A percentile compares a stretch with the other conserved stretches of the same genome.
Evolutionary conservation across 2,888 invertebrate genomes (phyloP).

Genomic region (Scaeva pyrastri): DNA sequence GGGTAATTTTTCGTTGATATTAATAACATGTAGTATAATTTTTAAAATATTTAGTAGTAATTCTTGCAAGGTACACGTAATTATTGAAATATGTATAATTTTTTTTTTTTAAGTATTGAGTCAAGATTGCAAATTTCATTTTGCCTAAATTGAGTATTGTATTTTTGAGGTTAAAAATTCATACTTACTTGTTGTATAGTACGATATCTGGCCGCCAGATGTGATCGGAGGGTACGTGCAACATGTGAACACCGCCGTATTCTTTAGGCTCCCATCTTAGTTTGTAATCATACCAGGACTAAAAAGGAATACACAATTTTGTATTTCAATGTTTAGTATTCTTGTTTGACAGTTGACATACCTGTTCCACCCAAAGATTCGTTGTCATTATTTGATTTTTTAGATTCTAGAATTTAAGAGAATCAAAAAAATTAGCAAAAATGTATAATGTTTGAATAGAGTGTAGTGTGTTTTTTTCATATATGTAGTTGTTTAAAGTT

Average conservation of each 20-base stretch:
- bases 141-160: background rate
- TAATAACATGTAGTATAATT: slow-evolving; percentile 2
- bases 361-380: slow-evolving; percentile 90
- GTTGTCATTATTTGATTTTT: slow-evolving; percentile 98
- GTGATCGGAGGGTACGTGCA: slow-evolving; percentile 93
- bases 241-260: slow-evolving; percentile 93
- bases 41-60: slow-evolving; percentile 6
- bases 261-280: slow-evolving; percentile 93
- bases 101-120: slow-evolving; percentile 4
- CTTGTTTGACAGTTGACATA: slow-evolving; percentile 82
- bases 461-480: too few species aligned
- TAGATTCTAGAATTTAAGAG: slow-evolving; percentile 90
- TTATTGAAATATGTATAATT: background rate
- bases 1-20: slow-evolving; percentile 39
- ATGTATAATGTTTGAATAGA: background rate
- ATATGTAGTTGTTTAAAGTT: too few species aligned
- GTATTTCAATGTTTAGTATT: background rate
- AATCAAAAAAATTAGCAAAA: background rate
- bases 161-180: background rate
- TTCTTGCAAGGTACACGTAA: slow-evolving; percentile 27
- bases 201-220: slow-evolving; percentile 94
- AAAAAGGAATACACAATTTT: slow-evolving; percentile 80
- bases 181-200: slow-evolving; percentile 91
- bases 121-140: slow-evolving; percentile 23
- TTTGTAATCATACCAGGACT: slow-evolving; percentile 95